Percentiles rank a stretch among this genome's conserved stretches.
Conservation (phyloP, 2,113 vertebrate genomes). For the Corythaeola cristata region DNA sequence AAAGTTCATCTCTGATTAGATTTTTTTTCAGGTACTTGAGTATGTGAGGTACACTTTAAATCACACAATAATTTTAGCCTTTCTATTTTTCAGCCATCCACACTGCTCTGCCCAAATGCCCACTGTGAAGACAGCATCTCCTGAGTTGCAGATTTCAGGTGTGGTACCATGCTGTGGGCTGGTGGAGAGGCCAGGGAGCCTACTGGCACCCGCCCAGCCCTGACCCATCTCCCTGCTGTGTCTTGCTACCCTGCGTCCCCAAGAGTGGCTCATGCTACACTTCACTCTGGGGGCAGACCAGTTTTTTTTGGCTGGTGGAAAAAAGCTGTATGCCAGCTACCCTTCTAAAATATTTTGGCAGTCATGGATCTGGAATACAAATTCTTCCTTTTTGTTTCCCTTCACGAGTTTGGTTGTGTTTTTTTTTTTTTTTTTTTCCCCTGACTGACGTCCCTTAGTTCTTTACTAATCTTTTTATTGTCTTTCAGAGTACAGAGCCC, state of each 20-base stretch:
- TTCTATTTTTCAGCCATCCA: background rate
- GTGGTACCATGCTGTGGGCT: background rate
- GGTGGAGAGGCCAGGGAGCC: background rate
- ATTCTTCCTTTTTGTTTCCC: background rate
- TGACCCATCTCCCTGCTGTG: background rate
- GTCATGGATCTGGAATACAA: background rate
- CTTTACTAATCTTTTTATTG: background rate
- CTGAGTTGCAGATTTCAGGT: background rate
- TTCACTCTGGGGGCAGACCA: rapidly evolving
- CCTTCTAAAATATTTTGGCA: background rate
- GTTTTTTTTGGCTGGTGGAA: background rate
- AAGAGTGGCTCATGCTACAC: background rate
- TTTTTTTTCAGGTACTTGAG: background rate
- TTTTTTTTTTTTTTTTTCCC: background rate
- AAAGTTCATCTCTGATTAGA: background rate
- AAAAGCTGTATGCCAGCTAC: background rate
- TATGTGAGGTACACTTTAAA: background rate
- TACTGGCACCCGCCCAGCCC: background rate
- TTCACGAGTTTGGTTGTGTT: no score
- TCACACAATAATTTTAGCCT: background rate
- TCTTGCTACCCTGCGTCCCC: rapidly evolving
- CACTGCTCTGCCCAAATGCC: background rate
- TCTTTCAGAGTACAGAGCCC: background rate
- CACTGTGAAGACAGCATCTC: background rate
- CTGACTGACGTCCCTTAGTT: background rate